A percentile compares a stretch with the other conserved stretches of the same genome.
These are phyloP conservation scores for Poecilia velifera DNA, from an alignment of 2,797 vertebrate species.

Conservation along the genomic window DNA sequence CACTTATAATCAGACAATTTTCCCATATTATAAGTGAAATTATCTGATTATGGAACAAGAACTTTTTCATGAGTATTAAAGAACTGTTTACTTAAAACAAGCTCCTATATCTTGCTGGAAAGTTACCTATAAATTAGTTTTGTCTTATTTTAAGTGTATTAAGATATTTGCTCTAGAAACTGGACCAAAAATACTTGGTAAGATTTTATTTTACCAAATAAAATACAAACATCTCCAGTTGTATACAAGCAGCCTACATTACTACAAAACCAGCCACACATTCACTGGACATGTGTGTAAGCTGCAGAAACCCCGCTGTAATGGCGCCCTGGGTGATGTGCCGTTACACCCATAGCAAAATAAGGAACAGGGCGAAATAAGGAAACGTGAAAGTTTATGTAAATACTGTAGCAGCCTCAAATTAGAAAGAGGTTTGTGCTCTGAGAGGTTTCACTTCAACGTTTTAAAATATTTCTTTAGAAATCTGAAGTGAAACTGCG, in stretches of 20 bases:
- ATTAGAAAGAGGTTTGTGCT: background rate
- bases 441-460: background rate
- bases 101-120: too few relatives aligned
- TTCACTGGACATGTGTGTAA: background rate
- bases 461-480: background rate
- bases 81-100: too few relatives aligned
- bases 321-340: background rate
- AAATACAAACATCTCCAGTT: background rate
- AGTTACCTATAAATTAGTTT: too few relatives aligned
- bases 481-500: constrained; percentile 9
- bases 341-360: background rate
- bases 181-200: too few relatives aligned
- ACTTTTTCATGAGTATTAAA: too few relatives aligned
- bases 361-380: background rate
- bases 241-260: background rate
- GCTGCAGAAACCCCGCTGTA: background rate
- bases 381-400: background rate
- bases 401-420: background rate
- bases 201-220: too few relatives aligned
- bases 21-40: too few relatives aligned
- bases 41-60: too few relatives aligned
- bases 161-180: too few relatives aligned
- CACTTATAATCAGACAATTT: too few relatives aligned
- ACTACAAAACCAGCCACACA: background rate
- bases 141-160: too few relatives aligned